These are phyloP conservation scores for Halcyon malimbica DNA, from an alignment of 2,113 vertebrate genomes.

Conservation along the genomic window DNA sequence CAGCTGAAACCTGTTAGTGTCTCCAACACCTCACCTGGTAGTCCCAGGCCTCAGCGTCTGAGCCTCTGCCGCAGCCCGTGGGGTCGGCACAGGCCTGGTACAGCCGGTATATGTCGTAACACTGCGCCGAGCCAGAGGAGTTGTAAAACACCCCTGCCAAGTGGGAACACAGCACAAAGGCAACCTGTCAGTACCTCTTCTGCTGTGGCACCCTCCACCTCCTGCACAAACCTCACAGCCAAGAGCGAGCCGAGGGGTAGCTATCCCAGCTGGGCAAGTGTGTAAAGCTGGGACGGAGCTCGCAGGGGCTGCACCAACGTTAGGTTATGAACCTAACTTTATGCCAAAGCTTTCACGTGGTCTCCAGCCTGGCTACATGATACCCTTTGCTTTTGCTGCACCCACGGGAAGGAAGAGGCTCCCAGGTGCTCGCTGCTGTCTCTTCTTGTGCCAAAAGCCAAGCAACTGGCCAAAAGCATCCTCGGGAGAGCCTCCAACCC, in stretches of 20 bases:
- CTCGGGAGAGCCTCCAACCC: neutral
- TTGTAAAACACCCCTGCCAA: conserved; percentile 90
- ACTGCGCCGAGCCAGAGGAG: conserved; percentile 71
- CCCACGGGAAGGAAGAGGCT: neutral
- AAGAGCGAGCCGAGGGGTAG: neutral
- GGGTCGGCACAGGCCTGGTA: conserved; percentile 88
- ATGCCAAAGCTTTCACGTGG: neutral
- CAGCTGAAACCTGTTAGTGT: neutral
- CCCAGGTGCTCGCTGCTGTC: neutral
- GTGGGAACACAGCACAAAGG: neutral
- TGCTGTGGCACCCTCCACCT: neutral
- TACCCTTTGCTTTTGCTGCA: neutral
- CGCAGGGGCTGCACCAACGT: neutral
- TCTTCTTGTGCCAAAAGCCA: neutral
- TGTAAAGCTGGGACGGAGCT: neutral
- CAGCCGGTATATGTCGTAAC: conserved; percentile 82
- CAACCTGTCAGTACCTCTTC: neutral
- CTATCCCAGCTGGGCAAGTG: neutral
- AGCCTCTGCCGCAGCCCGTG: conserved; percentile 87
- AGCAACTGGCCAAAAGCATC: neutral
- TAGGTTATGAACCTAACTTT: neutral
- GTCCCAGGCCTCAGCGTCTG: conserved; percentile 88
- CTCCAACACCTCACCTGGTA: conserved; percentile 81
- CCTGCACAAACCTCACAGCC: rapidly evolving
- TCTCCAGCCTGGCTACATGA: neutral